A percentile compares a stretch with the other conserved stretches of the same genome.
phyloP scores from a whole-genome alignment of 2,888 invertebrate genomes.

The Acanthopleura granulata region DNA sequence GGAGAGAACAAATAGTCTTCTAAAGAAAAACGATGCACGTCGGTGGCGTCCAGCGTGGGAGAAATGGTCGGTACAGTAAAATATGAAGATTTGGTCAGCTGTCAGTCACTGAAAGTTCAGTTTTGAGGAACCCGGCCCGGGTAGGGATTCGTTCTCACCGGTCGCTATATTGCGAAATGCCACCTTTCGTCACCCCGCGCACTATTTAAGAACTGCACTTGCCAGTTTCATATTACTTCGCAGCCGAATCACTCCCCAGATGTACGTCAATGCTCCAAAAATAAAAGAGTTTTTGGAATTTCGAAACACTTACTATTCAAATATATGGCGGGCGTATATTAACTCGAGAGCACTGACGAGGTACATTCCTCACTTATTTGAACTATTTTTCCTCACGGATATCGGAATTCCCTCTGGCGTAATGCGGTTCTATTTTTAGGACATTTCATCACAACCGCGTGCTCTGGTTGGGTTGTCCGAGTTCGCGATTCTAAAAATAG shows the following conservation, averaged over 20 bases:
- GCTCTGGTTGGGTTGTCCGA: conserved; percentile 15
- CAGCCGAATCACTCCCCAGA: background rate
- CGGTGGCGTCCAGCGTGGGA: conserved; percentile 15
- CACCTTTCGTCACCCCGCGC: background rate
- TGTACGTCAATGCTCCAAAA: too few relatives aligned
- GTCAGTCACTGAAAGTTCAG: background rate
- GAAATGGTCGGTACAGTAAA: background rate
- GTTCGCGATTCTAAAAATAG: background rate
- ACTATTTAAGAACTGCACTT: conserved; percentile 2
- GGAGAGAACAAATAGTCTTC: conserved; percentile 42
- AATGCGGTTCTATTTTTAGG: conserved; percentile 25
- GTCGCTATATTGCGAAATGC: conserved; percentile 3
- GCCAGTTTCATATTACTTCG: background rate
- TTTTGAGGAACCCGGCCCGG: background rate
- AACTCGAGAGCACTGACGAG: too few relatives aligned
- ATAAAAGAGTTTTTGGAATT: too few relatives aligned
- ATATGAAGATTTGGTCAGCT: background rate
- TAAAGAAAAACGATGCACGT: conserved; percentile 39
- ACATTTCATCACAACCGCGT: conserved; percentile 23
- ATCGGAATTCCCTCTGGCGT: conserved; percentile 19
- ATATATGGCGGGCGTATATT: too few relatives aligned
- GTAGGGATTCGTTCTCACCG: background rate
- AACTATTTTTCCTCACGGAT: conserved; percentile 24
- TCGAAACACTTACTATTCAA: too few relatives aligned
- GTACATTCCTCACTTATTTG: background rate